phyloP scores from a whole-genome alignment of 2,797 vertebrate species.

The Erpetoichthys calabaricus region DNA sequence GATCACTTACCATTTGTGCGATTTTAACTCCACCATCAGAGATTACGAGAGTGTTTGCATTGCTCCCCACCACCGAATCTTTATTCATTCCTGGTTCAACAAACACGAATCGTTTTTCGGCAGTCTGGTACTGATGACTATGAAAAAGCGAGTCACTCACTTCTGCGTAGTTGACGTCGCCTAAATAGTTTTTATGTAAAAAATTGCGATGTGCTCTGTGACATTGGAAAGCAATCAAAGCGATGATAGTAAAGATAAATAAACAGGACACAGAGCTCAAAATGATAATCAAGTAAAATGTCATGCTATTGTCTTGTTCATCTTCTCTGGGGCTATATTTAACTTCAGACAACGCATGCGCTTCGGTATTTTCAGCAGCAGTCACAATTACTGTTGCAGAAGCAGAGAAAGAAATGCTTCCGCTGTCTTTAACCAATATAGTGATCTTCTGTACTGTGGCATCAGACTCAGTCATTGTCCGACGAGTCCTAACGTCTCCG shows the following conservation, averaged over 20 bases:
- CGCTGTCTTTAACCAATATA: slow-evolving; percentile 21
- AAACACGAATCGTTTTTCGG: slow-evolving; percentile 29
- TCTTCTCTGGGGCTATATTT: slow-evolving; percentile 13
- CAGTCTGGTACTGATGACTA: slow-evolving; percentile 30
- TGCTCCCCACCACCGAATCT: slow-evolving; percentile 25
- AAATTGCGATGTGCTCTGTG: no score
- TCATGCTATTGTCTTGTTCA: no score
- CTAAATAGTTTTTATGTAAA: no score
- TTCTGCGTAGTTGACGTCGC: slow-evolving; percentile 12
- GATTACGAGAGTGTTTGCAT: slow-evolving; percentile 14
- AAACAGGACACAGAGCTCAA: slow-evolving; percentile 19
- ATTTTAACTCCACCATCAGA: not conserved
- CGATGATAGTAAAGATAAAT: slow-evolving; percentile 22
- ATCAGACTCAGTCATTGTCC: slow-evolving; percentile 21
- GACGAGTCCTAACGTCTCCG: slow-evolving; percentile 23
- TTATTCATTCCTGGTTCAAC: slow-evolving; percentile 32
- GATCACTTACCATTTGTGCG: not conserved
- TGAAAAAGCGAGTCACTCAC: slow-evolving; percentile 22
- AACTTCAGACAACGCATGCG: slow-evolving; percentile 26
- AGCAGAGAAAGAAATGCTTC: slow-evolving; percentile 18
- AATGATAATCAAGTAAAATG: no score
- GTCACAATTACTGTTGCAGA: slow-evolving; percentile 17
- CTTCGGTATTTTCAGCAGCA: slow-evolving; percentile 27
- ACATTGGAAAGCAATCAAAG: no score
- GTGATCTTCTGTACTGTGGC: slow-evolving; percentile 18